These are phyloP conservation scores for Nasua narica DNA, from an alignment of 2,797 vertebrate genomes.

Conservation along the genomic window DNA sequence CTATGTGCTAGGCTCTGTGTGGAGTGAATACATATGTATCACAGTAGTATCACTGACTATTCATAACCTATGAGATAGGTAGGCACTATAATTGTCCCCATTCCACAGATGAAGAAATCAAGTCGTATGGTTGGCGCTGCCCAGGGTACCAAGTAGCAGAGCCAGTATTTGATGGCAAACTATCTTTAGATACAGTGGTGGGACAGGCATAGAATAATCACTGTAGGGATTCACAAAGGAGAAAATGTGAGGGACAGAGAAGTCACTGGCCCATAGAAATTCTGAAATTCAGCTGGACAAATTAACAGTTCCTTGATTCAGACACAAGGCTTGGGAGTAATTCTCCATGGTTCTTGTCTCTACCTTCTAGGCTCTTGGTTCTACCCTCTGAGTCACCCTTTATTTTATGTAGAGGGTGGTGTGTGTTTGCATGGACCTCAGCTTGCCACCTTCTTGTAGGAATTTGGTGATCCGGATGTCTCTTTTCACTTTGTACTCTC, in stretches of 20 bases:
- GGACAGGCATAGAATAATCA: background rate
- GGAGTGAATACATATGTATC: background rate
- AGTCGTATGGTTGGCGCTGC: background rate
- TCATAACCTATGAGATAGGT: fast-evolving
- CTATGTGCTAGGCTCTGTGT: background rate
- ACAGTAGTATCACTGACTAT: background rate
- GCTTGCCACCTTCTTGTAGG: background rate
- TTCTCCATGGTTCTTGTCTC: background rate
- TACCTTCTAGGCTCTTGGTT: background rate
- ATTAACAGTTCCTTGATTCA: background rate
- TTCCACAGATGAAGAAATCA: background rate
- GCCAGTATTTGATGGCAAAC: background rate
- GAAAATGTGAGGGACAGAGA: background rate
- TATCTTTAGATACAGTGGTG: background rate
- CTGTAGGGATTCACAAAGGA: background rate
- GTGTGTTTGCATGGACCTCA: background rate
- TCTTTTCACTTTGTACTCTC: background rate
- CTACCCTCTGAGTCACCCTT: background rate
- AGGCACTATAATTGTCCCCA: background rate
- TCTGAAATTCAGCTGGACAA: background rate
- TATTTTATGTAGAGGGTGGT: background rate
- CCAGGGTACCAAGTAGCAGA: background rate
- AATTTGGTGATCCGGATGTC: background rate
- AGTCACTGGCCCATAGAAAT: background rate
- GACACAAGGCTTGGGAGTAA: background rate